These are phyloP conservation scores for Osmerus mordax DNA, from an alignment of 2,113 vertebrate species.

Conservation along the genomic window DNA sequence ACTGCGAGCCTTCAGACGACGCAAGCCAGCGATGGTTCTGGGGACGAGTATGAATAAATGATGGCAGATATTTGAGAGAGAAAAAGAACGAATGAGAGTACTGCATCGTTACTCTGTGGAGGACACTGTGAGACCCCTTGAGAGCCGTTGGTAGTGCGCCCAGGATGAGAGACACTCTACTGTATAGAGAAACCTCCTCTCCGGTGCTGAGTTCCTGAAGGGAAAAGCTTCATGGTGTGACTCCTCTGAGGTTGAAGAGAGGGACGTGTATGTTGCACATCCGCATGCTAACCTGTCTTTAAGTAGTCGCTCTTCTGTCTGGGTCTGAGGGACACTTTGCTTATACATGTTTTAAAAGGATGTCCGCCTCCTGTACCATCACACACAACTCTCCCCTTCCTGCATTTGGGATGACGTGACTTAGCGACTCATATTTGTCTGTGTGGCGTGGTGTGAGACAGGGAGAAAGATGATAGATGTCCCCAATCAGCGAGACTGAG, in stretches of 20 bases:
- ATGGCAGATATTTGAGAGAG: constrained; percentile 60
- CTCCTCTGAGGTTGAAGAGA: neutral
- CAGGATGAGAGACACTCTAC: constrained; percentile 39
- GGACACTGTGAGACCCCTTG: constrained; percentile 50
- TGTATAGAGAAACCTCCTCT: no score
- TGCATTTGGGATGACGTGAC: neutral
- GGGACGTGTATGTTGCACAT: neutral
- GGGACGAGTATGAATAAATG: constrained; percentile 66
- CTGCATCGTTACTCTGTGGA: constrained; percentile 42
- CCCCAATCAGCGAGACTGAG: no score
- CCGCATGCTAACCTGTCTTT: neutral
- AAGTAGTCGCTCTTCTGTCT: no score
- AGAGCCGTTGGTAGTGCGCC: constrained; percentile 46
- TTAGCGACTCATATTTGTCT: neutral
- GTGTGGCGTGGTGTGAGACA: neutral
- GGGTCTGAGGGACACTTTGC: neutral
- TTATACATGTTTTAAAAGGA: neutral
- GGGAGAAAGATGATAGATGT: no score
- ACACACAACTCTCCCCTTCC: neutral
- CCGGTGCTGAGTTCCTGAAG: no score
- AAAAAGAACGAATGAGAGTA: constrained; percentile 1
- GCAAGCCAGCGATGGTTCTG: constrained; percentile 45
- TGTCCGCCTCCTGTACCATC: neutral
- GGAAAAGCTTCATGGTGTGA: neutral
- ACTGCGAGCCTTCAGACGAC: constrained; percentile 53